Evolutionary conservation across 2,888 invertebrate species (phyloP).

Genomic region (Hyposoter dolosus): DNA sequence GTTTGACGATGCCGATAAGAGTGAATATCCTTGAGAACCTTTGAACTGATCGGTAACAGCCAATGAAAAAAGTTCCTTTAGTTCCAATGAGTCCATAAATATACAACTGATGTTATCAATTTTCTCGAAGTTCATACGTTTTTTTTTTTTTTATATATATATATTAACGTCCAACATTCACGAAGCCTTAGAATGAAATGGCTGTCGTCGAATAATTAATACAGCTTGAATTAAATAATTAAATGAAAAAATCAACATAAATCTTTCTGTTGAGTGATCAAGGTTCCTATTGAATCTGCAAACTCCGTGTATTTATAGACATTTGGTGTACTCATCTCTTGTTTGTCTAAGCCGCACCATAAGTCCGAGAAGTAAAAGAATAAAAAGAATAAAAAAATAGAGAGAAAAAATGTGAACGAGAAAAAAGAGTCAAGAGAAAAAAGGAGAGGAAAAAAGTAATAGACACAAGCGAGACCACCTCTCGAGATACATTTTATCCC

Average conservation of each 20-base stretch:
- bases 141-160: background rate
- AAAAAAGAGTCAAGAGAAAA: constrained; percentile 13
- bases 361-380: constrained; percentile 2
- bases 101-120: background rate
- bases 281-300: constrained; percentile 32
- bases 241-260: constrained; percentile 31
- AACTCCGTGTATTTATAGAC: constrained; percentile 37
- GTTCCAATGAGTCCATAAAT: background rate
- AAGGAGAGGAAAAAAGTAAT: constrained; percentile 21
- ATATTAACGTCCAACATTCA: constrained; percentile 4
- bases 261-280: constrained; percentile 48
- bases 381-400: too few species aligned
- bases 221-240: constrained; percentile 8
- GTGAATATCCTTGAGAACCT: background rate
- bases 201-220: constrained; percentile 24
- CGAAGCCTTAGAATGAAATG: constrained; percentile 27
- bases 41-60: background rate
- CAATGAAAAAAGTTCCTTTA: background rate
- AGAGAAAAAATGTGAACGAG: constrained; percentile 21
- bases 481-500: constrained; percentile 52
- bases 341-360: constrained; percentile 33
- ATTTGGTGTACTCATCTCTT: constrained; percentile 10
- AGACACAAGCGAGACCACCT: constrained; percentile 57
- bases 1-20: background rate
- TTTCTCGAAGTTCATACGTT: background rate